Percentiles rank a stretch among this genome's conserved stretches.
These are phyloP conservation scores for Acronicta leporina DNA, from an alignment of 2,888 invertebrate species.

Conservation along the genomic window DNA sequence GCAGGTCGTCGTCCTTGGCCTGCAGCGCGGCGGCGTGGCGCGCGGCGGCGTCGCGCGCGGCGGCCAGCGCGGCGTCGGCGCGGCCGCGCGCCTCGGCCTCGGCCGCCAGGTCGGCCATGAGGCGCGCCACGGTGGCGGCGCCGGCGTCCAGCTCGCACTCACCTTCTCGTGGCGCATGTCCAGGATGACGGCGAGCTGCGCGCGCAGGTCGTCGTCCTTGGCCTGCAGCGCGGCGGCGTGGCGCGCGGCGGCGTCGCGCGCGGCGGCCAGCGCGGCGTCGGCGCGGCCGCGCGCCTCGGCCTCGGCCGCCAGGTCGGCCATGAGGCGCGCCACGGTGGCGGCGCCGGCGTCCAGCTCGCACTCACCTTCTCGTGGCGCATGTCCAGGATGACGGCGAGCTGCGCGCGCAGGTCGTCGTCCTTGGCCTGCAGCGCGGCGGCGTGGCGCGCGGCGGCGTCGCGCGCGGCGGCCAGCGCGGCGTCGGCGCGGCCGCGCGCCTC, in stretches of 20 bases:
- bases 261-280: constrained; percentile 23
- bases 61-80: constrained; percentile 25
- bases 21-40: constrained; percentile 20
- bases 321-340: constrained; percentile 33
- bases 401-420: neutral
- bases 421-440: constrained; percentile 9
- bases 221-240: constrained; percentile 8
- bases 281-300: constrained; percentile 13
- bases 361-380: no score
- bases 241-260: neutral
- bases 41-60: constrained; percentile 40
- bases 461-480: constrained; percentile 8
- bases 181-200: no score
- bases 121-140: constrained; percentile 43
- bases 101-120: constrained; percentile 42
- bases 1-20: constrained; percentile 34
- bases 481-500: constrained; percentile 23
- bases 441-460: neutral
- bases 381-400: no score
- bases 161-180: no score
- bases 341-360: no score
- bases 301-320: constrained; percentile 34
- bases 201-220: neutral
- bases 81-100: constrained; percentile 38
- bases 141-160: no score